A percentile compares a stretch with the other conserved stretches of the same genome.
phyloP scores from a whole-genome alignment of 2,797 vertebrate genomes.

The Myotis myotis region DNA sequence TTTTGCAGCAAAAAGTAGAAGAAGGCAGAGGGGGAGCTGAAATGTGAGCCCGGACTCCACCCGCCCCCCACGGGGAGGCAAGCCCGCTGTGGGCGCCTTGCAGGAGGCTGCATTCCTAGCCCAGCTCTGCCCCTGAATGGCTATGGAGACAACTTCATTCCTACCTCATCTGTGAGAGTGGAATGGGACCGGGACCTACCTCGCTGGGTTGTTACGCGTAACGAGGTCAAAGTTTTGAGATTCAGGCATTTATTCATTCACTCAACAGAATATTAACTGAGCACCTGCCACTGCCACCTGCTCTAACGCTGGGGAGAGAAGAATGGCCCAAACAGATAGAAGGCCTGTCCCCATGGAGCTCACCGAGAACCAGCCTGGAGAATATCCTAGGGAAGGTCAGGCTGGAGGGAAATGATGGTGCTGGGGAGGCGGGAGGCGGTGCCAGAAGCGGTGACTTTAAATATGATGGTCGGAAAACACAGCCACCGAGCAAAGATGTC shows the following conservation, averaged over 20 bases:
- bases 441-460: neutral
- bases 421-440: neutral
- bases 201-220: fast-evolving
- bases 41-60: too few species aligned
- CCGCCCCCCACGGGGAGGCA: fast-evolving
- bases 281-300: neutral
- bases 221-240: neutral
- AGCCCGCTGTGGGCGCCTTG: neutral
- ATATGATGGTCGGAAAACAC: fast-evolving
- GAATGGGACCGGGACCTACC: neutral
- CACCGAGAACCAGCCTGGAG: neutral
- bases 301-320: neutral
- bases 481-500: neutral
- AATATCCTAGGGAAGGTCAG: neutral
- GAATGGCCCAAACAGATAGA: neutral
- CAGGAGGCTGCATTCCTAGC: neutral
- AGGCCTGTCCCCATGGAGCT: neutral
- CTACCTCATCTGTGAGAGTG: neutral
- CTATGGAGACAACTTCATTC: neutral
- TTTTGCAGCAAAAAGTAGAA: neutral
- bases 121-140: too few species aligned
- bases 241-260: neutral
- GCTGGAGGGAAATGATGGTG: neutral
- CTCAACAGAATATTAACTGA: neutral
- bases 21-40: neutral